Percentiles rank a stretch among this genome's conserved stretches.
phyloP scores from a whole-genome alignment of 1,140 invertebrate species.

The Ceratina australensis region DNA sequence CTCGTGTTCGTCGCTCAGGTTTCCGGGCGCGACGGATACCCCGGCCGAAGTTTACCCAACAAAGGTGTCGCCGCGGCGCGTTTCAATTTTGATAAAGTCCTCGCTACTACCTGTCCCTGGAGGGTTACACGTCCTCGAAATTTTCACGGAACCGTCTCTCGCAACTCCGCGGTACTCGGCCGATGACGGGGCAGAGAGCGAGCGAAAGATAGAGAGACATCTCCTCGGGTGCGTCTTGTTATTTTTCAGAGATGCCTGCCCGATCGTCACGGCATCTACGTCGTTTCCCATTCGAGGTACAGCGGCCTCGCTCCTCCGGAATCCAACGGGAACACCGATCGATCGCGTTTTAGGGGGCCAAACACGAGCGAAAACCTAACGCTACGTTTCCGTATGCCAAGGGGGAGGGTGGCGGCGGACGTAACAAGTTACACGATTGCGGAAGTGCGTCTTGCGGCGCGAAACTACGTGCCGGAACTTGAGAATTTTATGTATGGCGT shows the following conservation, averaged over 20 bases:
- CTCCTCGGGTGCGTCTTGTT: background rate
- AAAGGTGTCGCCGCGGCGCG: constrained; percentile 60
- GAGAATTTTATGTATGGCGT: constrained; percentile 74
- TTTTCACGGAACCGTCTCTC: constrained; percentile 52
- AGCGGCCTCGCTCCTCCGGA: too few species aligned
- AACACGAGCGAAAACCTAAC: too few species aligned
- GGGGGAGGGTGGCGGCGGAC: background rate
- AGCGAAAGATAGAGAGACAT: too few species aligned
- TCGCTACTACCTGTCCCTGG: constrained; percentile 50
- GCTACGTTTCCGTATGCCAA: constrained; percentile 1
- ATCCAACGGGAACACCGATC: too few species aligned
- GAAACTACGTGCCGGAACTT: constrained; percentile 68
- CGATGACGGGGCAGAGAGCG: background rate
- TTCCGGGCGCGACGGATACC: constrained; percentile 42
- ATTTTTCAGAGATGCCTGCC: background rate
- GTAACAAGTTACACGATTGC: constrained; percentile 56
- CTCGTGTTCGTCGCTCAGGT: constrained; percentile 27
- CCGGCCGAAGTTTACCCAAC: constrained; percentile 51
- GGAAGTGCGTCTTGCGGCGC: constrained; percentile 44
- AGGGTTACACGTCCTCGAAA: constrained; percentile 59
- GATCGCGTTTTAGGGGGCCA: too few species aligned
- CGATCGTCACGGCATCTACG: background rate
- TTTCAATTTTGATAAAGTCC: constrained; percentile 71
- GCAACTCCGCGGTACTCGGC: constrained; percentile 3
- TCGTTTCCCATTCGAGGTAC: background rate